A percentile compares a stretch with the other conserved stretches of the same genome.
These are phyloP conservation scores for Colaptes auratus DNA, from an alignment of 2,113 vertebrate genomes.

Conservation along the genomic window DNA sequence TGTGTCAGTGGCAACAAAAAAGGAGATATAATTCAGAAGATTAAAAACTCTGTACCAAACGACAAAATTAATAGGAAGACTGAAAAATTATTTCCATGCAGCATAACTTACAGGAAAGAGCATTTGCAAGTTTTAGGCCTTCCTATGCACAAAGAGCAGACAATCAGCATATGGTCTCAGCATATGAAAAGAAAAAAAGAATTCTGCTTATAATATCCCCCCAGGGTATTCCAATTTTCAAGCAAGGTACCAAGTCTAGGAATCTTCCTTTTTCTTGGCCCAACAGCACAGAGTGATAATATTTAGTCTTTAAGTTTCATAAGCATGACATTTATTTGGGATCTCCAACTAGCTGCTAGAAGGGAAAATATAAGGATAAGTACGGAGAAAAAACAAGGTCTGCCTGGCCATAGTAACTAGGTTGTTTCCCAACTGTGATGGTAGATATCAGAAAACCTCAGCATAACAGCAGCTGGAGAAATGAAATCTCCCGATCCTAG, in stretches of 20 bases:
- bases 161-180: neutral
- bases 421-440: neutral
- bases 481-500: neutral
- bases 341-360: neutral
- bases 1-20: neutral
- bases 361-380: fast-evolving
- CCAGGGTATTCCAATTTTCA: neutral
- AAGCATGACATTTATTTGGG: neutral
- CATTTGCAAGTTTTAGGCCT: neutral
- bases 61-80: neutral
- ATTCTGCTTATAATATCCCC: neutral
- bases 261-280: neutral
- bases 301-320: neutral
- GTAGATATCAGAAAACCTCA: neutral
- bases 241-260: neutral
- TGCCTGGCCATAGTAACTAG: neutral
- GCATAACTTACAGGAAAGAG: neutral
- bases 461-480: neutral
- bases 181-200: neutral
- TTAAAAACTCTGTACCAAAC: neutral
- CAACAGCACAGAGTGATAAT: fast-evolving
- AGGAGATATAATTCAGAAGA: neutral
- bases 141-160: neutral
- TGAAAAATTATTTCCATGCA: neutral
- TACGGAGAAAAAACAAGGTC: neutral